Base-by-base conservation (phyloP, 1,140 invertebrate species). In the Zaprionus lachaisei region DNA sequence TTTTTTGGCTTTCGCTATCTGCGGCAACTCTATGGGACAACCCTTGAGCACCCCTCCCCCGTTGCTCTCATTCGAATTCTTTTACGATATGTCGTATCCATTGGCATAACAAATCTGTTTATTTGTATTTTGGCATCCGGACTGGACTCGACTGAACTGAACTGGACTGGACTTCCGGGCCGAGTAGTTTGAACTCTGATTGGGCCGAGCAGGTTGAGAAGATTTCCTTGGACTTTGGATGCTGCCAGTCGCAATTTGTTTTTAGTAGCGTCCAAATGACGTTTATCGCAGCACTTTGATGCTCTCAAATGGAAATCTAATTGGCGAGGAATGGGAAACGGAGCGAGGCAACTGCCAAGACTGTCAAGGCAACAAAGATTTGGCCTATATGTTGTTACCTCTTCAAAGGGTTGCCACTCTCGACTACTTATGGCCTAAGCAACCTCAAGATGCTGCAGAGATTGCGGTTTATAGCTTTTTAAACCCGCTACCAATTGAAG, bases 21-120 rank as follows among this genome's bases (percentile, higher is more conserved):
- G 31, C 31, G 31, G 31, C 31, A 34, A 34, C 31, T 34, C 31
- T 34, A 34, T 34, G 31, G 31, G 31, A 34, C 31, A 34, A 34
- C 31, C 31, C 31, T 34, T 34, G 31, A 34, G 31, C 9, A 9
- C 2, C 0, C 28, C 28, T 31, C 41, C 41, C 63, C 34, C 60
- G n/a, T n/a, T n/a, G n/a, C n/a, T n/a, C 26, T 38, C 22, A n/a
- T 14, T 51, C 24, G 47, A 5, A 62, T 37, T 34, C 51, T 74
- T 75, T 77, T 38, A 38, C 34, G 38, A 38, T 64, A 6, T 7
- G 5, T 49, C 47, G 55, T 26, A 54, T 54, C 62, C 57, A 73
- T 66, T 79, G 66, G 89, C 89, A 91, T 91, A 91, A 91, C 89
- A 91, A 91, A 91, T 91, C 77, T 91, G 89, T 91, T 91, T 91